Conservation (phyloP, 2,888 invertebrate genomes). For the Drosophila picticornis region DNA sequence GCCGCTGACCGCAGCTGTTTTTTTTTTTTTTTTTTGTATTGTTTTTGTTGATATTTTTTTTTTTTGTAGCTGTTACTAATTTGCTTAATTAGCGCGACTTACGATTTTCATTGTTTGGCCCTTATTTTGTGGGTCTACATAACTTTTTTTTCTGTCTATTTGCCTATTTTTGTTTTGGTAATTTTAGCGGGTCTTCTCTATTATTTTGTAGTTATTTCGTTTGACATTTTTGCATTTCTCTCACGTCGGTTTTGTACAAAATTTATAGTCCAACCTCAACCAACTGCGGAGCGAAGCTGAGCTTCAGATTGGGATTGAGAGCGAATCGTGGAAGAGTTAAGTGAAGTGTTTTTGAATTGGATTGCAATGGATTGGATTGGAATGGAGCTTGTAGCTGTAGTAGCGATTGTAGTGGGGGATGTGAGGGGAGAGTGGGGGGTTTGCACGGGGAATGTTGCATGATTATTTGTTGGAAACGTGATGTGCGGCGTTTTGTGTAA, state of each 20-base stretch:
- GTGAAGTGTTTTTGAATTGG: conserved; percentile 14
- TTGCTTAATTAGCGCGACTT: conserved; percentile 73
- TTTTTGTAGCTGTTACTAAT: conserved; percentile 60
- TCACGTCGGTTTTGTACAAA: conserved; percentile 68
- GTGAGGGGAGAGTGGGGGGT: conserved; percentile 1
- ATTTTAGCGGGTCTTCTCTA: conserved; percentile 44
- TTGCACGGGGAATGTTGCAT: conserved; percentile 22
- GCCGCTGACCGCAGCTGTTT: conserved; percentile 65
- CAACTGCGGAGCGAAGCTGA: conserved; percentile 49
- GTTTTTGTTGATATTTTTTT: conserved; percentile 20
- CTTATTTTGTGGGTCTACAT: conserved; percentile 56
- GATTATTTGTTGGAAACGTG: conserved; percentile 69
- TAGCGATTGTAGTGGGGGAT: neutral
- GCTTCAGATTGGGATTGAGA: conserved; percentile 2
- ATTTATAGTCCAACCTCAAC: conserved; percentile 52
- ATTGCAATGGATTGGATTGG: conserved; percentile 11
- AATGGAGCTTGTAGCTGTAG: conserved; percentile 9
- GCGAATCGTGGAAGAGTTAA: conserved; percentile 27
- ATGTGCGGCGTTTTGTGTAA: conserved; percentile 79
- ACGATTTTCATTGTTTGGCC: conserved; percentile 50
- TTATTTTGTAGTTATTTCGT: conserved; percentile 44
- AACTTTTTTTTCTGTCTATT: conserved; percentile 1
- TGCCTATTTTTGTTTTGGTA: conserved; percentile 27
- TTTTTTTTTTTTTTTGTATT: conserved; percentile 12
- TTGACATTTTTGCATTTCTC: conserved; percentile 74